These are phyloP conservation scores for Ophonus ardosiacus DNA, from an alignment of 2,888 invertebrate genomes.

Conservation along the genomic window DNA sequence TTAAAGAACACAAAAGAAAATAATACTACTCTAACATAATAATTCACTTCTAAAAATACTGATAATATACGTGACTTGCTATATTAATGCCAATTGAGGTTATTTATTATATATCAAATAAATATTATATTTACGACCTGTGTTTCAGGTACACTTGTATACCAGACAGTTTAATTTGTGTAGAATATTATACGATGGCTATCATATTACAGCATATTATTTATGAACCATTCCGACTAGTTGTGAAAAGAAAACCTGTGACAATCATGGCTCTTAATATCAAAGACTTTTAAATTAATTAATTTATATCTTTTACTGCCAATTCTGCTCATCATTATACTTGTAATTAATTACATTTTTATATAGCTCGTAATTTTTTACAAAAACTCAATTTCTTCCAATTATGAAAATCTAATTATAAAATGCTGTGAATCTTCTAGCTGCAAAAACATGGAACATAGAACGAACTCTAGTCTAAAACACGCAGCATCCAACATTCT, in stretches of 20 bases:
- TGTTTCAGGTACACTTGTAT: not conserved
- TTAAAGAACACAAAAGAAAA: too few relatives aligned
- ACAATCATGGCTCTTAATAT: not conserved
- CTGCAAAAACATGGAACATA: constrained; percentile 1
- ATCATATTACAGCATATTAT: not conserved
- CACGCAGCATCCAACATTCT: constrained; percentile 27
- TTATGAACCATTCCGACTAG: not conserved
- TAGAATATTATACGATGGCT: not conserved
- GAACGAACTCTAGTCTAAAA: not conserved
- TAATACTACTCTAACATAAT: not conserved
- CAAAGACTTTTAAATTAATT: constrained; percentile 13
- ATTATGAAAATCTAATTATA: constrained; percentile 35
- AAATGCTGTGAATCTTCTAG: constrained; percentile 19
- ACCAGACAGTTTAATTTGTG: not conserved
- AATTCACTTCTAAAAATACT: not conserved
- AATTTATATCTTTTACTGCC: constrained; percentile 8
- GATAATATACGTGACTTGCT: not conserved
- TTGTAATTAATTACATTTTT: constrained; percentile 36
- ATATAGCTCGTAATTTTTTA: constrained; percentile 9
- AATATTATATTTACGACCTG: not conserved
- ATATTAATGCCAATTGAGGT: not conserved
- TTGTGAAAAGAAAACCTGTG: not conserved
- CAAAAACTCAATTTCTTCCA: constrained; percentile 22
- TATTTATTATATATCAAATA: not conserved
- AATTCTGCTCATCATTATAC: not conserved